Evolutionary conservation across 2,113 vertebrate species (phyloP), one percentile per base, ranked within the genome.

Genomic region (Sorex fumeus): DNA sequence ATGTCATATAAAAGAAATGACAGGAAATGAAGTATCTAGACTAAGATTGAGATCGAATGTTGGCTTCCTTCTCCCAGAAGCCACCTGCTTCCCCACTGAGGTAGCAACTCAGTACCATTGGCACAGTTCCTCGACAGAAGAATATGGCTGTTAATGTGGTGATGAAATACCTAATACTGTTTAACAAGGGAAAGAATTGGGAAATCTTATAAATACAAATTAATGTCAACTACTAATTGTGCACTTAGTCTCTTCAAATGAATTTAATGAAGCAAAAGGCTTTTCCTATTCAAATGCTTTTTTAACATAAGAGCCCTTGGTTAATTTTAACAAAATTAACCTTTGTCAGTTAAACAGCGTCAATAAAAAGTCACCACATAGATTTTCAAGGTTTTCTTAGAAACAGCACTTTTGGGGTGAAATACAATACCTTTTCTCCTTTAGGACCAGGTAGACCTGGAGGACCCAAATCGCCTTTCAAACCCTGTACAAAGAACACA

Each of bases 361-460:
- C 69, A 67, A 25, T 30, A 60, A 95, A 71, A 83, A 88, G 28
- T 86, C 12, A 36, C 10, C 57, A 23, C 15, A n/a, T 18, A 83
- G 5, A 50, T 86, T 91, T 34, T 45, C 2, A 45, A 30, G 1
- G 21, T 75, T 88, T 90, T 89, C 62, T 87, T 94, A 57, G 66
- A 62, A 86, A 74, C 82, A 28, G 6, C 64, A 86, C 2, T 23
- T 47, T 72, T 28, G 18, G 4, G 27, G 11, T 43, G 25, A 50
- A 70, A 91, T 27, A 47, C 60, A 8, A 81, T 98, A 99, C 99
- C 98, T 99, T 98, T 97, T 98, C 98, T 98, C 99, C 99, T 98
- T 98, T 99, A 2, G 96, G 97, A 93, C 99, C 98, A 94, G 95
- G 70, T 78, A 94, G 93, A 96, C 98, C 99, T 93, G 82, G 95